These are phyloP conservation scores for Nasonovia ribisnigri DNA, from an alignment of 2,888 invertebrate species.

Conservation along the genomic window DNA sequence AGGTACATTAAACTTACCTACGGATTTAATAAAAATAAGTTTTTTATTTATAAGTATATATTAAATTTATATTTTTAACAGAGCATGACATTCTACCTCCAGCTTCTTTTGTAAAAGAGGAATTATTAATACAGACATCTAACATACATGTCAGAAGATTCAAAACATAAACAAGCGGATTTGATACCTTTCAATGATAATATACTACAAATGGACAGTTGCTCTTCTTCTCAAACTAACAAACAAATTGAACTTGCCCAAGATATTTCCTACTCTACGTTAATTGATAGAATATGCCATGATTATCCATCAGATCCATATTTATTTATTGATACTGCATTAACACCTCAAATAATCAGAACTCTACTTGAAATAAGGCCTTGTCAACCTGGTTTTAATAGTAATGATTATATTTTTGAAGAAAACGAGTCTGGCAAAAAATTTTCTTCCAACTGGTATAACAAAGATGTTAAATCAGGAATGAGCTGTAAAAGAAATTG, in stretches of 20 bases:
- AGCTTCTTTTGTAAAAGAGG: slow-evolving; percentile 4
- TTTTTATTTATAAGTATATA: not conserved
- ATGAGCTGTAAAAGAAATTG: slow-evolving; percentile 17
- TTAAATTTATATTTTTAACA: not conserved
- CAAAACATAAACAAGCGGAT: no score
- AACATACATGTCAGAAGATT: no score
- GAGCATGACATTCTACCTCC: slow-evolving; percentile 4
- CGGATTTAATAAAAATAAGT: not conserved
- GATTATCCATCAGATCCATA: slow-evolving; percentile 24
- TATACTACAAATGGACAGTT: slow-evolving; percentile 24
- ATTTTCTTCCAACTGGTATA: slow-evolving; percentile 13
- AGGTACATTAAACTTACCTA: no score
- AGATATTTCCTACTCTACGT: not conserved
- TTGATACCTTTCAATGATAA: no score
- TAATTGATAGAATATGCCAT: slow-evolving; percentile 33
- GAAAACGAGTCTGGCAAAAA: not conserved
- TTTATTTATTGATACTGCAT: slow-evolving; percentile 1
- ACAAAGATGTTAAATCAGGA: slow-evolving; percentile 8
- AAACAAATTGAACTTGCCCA: slow-evolving; percentile 30
- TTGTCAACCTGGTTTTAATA: slow-evolving; percentile 29
- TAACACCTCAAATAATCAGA: slow-evolving; percentile 28
- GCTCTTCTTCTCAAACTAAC: slow-evolving; percentile 18
- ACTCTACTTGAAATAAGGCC: slow-evolving; percentile 6
- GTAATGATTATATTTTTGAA: not conserved
- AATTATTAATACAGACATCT: slow-evolving; percentile 36